These are phyloP conservation scores for Amphimallon solstitiale DNA, from an alignment of 2,888 invertebrate species.

Conservation along the genomic window DNA sequence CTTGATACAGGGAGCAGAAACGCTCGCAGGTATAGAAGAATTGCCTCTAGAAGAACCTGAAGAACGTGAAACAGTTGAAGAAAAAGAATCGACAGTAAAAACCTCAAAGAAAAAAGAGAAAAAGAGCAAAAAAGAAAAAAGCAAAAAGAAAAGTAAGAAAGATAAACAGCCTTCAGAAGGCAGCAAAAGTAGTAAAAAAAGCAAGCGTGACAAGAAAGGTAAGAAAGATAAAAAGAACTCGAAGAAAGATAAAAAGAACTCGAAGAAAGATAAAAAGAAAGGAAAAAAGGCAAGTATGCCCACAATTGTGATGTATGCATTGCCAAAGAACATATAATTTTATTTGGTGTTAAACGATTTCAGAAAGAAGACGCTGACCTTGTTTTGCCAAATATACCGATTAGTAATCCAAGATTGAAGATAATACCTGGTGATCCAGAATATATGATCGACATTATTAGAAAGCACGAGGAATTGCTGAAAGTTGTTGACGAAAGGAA, in stretches of 20 bases:
- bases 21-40: too few relatives aligned
- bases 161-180: constrained; percentile 16
- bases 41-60: constrained; percentile 2
- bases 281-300: constrained; percentile 22
- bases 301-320: too few relatives aligned
- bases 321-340: too few relatives aligned
- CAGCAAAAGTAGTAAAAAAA: constrained; percentile 7
- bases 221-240: constrained; percentile 30
- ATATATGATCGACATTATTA: constrained; percentile 29
- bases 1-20: too few relatives aligned
- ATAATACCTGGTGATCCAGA: constrained; percentile 20
- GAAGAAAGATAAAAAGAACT: constrained; percentile 30
- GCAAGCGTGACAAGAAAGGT: constrained; percentile 28
- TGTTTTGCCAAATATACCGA: constrained; percentile 40
- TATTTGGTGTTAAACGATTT: neutral
- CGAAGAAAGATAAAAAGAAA: constrained; percentile 27
- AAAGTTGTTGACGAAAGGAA: constrained; percentile 14
- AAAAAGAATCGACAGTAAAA: constrained; percentile 2
- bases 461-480: constrained; percentile 25
- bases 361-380: constrained; percentile 4
- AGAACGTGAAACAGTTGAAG: constrained; percentile 1
- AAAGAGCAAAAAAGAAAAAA: constrained; percentile 32
- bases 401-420: constrained; percentile 38
- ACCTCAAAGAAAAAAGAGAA: constrained; percentile 23
- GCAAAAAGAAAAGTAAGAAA: constrained; percentile 36